Evolutionary conservation across 1,140 invertebrate species (phyloP), one percentile per base, ranked within the genome.

Genomic region (Archivesica marissinica): DNA sequence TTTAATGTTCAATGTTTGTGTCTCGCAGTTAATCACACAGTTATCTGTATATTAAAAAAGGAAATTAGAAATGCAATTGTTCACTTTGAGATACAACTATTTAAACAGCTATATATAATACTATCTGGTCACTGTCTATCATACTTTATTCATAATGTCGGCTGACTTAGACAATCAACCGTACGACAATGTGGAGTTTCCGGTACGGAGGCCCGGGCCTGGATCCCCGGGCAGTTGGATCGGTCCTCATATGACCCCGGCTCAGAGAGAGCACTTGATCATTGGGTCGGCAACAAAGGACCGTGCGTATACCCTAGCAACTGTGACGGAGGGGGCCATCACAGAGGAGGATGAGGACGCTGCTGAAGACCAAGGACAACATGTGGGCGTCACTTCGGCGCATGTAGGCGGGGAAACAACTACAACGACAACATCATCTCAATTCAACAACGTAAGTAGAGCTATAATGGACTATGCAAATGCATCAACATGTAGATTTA

Each of bases 181-280:
- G 6, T 90, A 90, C 39, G 89, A 90, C 64, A 90, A 90, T 83
- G 89, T 90, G 54, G 89, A 90, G 77, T 90, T 90, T 68, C 86
- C 86, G 7, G 56, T 88, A 30, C 78, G 87, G 54, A 83, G 68
- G 35, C 85, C 85, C 0, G 81, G 38, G 13, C 76, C 76, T 6
- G 72, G 82, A 17, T 23, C 23, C 17, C 44, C 56, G 6, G 81
- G 81, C 9, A 52, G 78, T n/a, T 50, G 80, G 44, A 25, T 38
- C 15, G 64, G 66, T 35, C 80, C 80, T 7, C 25, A 17, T 38
- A 61, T 83, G 68, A 75, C 68, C 38, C 54, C 56, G 28, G 41
- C 74, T 20, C 82, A 77, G 38, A 15, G 82, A 52, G 82, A 54
- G 30, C 59, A 74, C 23, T 50, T 77, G n/a, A 25, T 85, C n/a